A percentile compares a stretch with the other conserved stretches of the same genome.
Evolutionary conservation across 1,140 invertebrate genomes (phyloP).

Genomic region (Drosophila paulistorum): DNA sequence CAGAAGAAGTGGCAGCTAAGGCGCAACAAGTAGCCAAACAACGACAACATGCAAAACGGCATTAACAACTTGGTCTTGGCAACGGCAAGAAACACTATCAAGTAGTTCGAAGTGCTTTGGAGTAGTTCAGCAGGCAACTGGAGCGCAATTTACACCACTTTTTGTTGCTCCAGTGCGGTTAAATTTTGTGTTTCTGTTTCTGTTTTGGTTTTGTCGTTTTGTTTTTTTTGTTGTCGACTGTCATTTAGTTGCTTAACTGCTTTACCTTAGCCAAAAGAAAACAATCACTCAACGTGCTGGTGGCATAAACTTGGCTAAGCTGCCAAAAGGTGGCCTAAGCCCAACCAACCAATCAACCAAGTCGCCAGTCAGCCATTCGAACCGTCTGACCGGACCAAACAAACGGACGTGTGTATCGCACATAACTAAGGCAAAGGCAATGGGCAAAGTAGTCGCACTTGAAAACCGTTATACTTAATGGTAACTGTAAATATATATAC

Average conservation of each 20-base stretch:
- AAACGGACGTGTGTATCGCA: slow-evolving; percentile 33
- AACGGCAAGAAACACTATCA: slow-evolving; percentile 7
- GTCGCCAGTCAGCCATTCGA: background rate
- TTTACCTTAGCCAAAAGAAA: slow-evolving; percentile 42
- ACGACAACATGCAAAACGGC: slow-evolving; percentile 21
- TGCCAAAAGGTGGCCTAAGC: slow-evolving; percentile 58
- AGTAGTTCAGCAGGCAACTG: slow-evolving; percentile 58
- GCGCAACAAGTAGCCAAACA: slow-evolving; percentile 20
- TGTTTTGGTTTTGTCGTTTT: slow-evolving; percentile 41
- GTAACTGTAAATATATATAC: slow-evolving; percentile 35
- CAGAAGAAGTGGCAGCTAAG: background rate
- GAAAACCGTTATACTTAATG: slow-evolving; percentile 58
- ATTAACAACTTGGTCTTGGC: slow-evolving; percentile 21
- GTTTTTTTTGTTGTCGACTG: background rate
- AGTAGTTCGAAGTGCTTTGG: slow-evolving; percentile 29
- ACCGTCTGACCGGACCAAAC: slow-evolving; percentile 10
- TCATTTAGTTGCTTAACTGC: slow-evolving; percentile 47
- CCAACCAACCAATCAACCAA: slow-evolving; percentile 15
- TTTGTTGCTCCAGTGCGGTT: slow-evolving; percentile 25
- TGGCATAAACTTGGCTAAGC: slow-evolving; percentile 48
- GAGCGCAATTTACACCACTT: slow-evolving; percentile 47
- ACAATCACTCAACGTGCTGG: slow-evolving; percentile 42
- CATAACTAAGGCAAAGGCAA: slow-evolving; percentile 6
- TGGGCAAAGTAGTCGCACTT: slow-evolving; percentile 35
- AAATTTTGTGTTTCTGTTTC: slow-evolving; percentile 10